phyloP scores from a whole-genome alignment of 2,113 vertebrate genomes.

The Agelaius phoeniceus region DNA sequence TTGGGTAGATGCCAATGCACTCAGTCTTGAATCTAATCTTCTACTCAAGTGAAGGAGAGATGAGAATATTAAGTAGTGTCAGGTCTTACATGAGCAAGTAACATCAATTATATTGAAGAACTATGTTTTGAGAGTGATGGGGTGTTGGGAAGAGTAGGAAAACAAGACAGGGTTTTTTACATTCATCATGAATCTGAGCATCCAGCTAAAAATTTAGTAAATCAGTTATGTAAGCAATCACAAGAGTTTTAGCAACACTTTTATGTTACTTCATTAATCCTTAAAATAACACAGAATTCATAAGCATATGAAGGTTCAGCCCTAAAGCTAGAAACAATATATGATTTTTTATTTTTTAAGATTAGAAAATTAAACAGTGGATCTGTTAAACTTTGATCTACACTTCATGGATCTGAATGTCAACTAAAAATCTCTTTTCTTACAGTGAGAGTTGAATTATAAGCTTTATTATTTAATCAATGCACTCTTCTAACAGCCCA shows the following conservation, averaged over 20 bases:
- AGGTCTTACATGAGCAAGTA: neutral
- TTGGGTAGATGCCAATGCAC: neutral
- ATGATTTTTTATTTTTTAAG: neutral
- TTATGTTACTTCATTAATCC: neutral
- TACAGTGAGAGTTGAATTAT: neutral
- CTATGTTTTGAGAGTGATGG: neutral
- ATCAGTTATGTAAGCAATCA: neutral
- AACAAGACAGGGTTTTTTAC: neutral
- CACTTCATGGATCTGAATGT: neutral
- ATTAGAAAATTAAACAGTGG: neutral
- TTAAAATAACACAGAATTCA: neutral
- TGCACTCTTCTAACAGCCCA: neutral
- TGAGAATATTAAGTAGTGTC: accelerated
- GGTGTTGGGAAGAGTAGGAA: neutral
- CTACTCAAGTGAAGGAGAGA: neutral
- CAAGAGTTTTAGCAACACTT: neutral
- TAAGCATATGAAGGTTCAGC: neutral
- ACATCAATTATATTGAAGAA: neutral
- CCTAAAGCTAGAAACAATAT: neutral
- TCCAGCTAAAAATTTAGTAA: neutral
- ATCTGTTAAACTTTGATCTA: neutral
- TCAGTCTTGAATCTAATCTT: neutral
- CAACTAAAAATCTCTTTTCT: neutral
- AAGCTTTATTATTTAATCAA: neutral
- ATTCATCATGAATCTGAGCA: neutral